phyloP scores from a whole-genome alignment of 1,140 invertebrate species.

The Euura saliciscinereae region DNA sequence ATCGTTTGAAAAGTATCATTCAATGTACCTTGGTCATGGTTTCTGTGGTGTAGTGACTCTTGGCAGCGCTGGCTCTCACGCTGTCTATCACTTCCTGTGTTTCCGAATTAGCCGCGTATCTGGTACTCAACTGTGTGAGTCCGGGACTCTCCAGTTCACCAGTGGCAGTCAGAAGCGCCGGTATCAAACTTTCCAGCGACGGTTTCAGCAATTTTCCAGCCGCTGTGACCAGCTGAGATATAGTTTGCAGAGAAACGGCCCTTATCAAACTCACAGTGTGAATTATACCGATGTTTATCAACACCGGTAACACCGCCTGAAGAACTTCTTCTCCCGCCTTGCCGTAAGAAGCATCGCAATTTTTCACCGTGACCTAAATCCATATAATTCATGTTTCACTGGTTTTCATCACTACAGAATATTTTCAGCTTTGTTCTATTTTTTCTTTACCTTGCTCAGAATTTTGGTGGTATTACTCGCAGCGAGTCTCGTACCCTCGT shows the following conservation, averaged over 20 bases:
- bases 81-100: constrained; percentile 78
- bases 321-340: constrained; percentile 81
- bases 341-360: constrained; percentile 75
- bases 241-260: constrained; percentile 79
- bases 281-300: constrained; percentile 80
- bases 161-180: constrained; percentile 82
- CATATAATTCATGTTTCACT: constrained; percentile 14
- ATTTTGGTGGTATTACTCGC: constrained; percentile 79
- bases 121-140: constrained; percentile 79
- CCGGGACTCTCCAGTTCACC: constrained; percentile 83
- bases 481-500: constrained; percentile 83
- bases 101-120: constrained; percentile 68
- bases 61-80: constrained; percentile 76
- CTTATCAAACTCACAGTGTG: constrained; percentile 82
- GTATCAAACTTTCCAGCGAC: constrained; percentile 80
- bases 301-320: constrained; percentile 76
- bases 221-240: constrained; percentile 81
- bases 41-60: constrained; percentile 85
- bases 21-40: constrained; percentile 76
- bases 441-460: constrained; percentile 75
- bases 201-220: constrained; percentile 80
- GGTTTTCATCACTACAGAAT: neutral
- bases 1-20: constrained; percentile 10
- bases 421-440: constrained; percentile 18
- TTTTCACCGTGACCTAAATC: neutral